Evolutionary conservation across 2,888 invertebrate species (phyloP), one percentile per base, ranked within the genome.

Genomic region (Tanaodytes sp.): DNA sequence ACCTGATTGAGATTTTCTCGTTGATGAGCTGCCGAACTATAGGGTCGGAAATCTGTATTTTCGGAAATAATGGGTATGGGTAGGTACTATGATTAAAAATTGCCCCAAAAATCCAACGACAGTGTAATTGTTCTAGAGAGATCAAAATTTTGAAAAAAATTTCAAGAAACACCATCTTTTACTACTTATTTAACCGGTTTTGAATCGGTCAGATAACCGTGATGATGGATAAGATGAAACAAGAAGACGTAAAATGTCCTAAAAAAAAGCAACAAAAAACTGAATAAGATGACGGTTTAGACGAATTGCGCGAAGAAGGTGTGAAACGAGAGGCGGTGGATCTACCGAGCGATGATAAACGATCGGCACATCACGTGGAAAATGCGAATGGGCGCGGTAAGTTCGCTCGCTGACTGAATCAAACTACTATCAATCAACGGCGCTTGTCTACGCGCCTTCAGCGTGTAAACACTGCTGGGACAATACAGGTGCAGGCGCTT

Each of bases 391-490:
- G 71, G 74, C 74, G 73, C 72, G 68, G 77, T 67, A 73, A 72
- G 74, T 74, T 73, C 71, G 71, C 42, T 48, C 71, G 70, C 71
- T 76, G 80, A 81, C 80, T 80, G 77, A 81, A 82, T 81, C 80
- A 81, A 81, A 80, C 77, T 75, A 78, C 79, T 78, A 81, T 82
- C 81, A 81, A 82, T 81, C 82, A 78, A 76, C 45, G 42, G 36
- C 42, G 48, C 58, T 71, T 69, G 65, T 71, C 68, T 36, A 33
- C 68, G 64, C 67, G 71, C 61, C 58, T 73, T 72, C 45, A 62
- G 59, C 67, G 72, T 66, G 72, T 73, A 73, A 75, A 74, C 72
- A 72, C 65, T 14, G 43, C 20, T 40, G 30, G 40, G 54, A 63
- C 58, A 54, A 63, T 49, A 54, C 49, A 43, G 54, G 16, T 46